Percentiles rank a stretch among this genome's conserved stretches.
Evolutionary conservation across 2,888 invertebrate species (phyloP).

Genomic region (Dicyrtoma fusca): DNA sequence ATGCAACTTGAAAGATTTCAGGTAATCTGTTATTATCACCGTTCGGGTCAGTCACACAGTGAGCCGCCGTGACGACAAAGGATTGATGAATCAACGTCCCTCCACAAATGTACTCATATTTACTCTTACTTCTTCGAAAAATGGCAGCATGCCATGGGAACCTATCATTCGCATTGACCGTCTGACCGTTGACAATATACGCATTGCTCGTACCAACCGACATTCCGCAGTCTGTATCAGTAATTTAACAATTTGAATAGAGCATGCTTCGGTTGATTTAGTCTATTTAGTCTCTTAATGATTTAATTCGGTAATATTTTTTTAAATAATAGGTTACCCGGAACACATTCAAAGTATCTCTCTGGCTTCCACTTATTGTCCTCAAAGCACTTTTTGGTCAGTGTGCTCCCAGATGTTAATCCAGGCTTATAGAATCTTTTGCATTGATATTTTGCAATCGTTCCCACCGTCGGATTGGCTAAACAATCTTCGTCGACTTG

Average conservation of each 20-base stretch:
- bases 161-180: neutral
- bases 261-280: neutral
- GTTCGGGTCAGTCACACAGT: constrained; percentile 17
- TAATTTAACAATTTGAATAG: neutral
- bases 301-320: too few species aligned
- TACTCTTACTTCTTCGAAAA: neutral
- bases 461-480: neutral
- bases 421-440: constrained; percentile 13
- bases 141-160: constrained; percentile 21
- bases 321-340: constrained; percentile 21
- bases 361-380: constrained; percentile 3
- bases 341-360: constrained; percentile 11
- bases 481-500: neutral
- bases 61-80: constrained; percentile 16
- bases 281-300: too few species aligned
- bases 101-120: constrained; percentile 22
- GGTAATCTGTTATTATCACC: constrained; percentile 1
- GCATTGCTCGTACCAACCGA: neutral
- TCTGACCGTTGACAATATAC: constrained; percentile 18
- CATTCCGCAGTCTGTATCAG: constrained; percentile 1
- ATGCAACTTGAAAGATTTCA: neutral
- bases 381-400: neutral
- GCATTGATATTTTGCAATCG: neutral
- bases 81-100: constrained; percentile 6
- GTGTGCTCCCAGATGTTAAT: neutral